Base-by-base conservation (phyloP, 2,888 invertebrate genomes). In the Diaprepes abbreviatus region DNA sequence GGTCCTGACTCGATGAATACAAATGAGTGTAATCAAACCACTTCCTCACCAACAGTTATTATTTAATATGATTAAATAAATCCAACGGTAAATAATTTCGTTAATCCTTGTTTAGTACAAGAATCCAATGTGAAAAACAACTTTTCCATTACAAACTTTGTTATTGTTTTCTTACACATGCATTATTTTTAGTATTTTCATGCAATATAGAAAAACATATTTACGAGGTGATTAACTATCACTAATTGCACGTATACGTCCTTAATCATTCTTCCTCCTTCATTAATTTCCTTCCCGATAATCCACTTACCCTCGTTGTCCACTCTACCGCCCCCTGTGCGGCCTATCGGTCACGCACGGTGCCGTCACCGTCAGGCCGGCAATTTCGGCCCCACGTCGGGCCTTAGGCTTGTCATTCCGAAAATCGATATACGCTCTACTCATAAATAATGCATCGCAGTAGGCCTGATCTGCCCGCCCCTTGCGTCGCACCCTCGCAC, bases 361-460 rank as follows among this genome's bases (percentile, higher is more conserved):
- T 57, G 54, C 62, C 70, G 66, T 70, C 70, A 70, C 62, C 66
- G 54, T 48, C 65, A 64, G 59, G 57, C 43, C 55, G 35, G 67
- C 54, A 14, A 45, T 50, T 65, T 58, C 6, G 43, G 17, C 54
- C 66, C 60, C 66, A 59, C 59, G 66, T 38, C 4, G 66, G 50
- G 66, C 50, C 54, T 54, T 45, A 45, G 67, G 67, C 67, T 33
- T 38, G 59, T 59, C 28, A 35, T 58, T 59, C 55, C 77, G 74
- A 78, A 79, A 79, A 79, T 79, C 79, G 78, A 79, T 79, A 79
- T 79, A 55, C 43, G 43, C 65, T 66, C 48, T 70, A 74, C 73
- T 76, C 75, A 79, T 79, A 79, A 79, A 79, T 79, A 79, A 79
- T 79, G 78, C 77, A 79, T 76, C 73, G 74, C 73, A 74, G 74